phyloP scores from a whole-genome alignment of 2,888 invertebrate species.

The Ormyrus labotus region DNA sequence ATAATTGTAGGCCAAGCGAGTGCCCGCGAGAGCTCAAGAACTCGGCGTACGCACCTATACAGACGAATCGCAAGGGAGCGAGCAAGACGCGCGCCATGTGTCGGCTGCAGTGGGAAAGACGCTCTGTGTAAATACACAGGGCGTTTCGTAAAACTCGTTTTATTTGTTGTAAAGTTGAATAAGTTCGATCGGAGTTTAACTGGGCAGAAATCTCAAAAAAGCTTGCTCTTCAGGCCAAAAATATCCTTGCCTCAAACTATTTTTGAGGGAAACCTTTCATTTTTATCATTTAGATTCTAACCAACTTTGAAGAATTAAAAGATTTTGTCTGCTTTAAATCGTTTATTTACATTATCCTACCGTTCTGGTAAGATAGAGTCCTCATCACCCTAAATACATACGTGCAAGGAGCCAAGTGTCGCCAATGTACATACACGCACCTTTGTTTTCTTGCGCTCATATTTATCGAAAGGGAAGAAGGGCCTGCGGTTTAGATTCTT shows the following conservation, averaged over 20 bases:
- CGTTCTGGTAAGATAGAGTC: too few relatives aligned
- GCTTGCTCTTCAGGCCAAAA: too few relatives aligned
- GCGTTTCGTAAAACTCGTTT: slow-evolving; percentile 1
- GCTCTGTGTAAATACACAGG: slow-evolving; percentile 44
- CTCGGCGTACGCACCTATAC: slow-evolving; percentile 28
- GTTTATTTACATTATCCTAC: too few relatives aligned
- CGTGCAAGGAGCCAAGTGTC: background rate
- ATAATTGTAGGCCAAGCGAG: slow-evolving; percentile 68
- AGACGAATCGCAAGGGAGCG: slow-evolving; percentile 40
- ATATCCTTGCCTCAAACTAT: too few relatives aligned
- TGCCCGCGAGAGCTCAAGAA: slow-evolving; percentile 26
- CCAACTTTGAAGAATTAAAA: too few relatives aligned
- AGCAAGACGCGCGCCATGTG: slow-evolving; percentile 66
- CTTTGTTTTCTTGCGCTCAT: slow-evolving; percentile 45
- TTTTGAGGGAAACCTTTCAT: too few relatives aligned
- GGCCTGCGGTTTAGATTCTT: slow-evolving; percentile 69
- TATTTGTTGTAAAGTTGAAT: background rate
- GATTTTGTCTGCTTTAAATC: too few relatives aligned
- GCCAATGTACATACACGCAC: background rate
- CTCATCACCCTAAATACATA: too few relatives aligned
- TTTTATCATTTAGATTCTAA: too few relatives aligned
- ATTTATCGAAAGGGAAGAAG: slow-evolving; percentile 59
- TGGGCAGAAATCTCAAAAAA: too few relatives aligned
- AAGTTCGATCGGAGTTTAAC: too few relatives aligned
- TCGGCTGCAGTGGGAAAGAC: slow-evolving; percentile 61